Conservation (phyloP, 2,797 vertebrate species). For the Hydrocynus forskahlii region DNA sequence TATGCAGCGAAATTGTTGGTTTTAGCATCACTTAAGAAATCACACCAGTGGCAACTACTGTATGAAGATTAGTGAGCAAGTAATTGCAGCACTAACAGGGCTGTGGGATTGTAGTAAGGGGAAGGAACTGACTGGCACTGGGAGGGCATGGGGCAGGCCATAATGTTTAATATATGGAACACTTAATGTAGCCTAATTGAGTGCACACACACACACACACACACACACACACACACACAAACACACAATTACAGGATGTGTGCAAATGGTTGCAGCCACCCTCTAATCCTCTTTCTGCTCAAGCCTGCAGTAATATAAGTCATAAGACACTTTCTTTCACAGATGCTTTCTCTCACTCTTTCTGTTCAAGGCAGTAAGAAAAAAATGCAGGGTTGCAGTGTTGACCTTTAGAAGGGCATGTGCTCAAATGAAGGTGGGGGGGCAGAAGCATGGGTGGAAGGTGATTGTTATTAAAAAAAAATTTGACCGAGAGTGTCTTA, state of each 20-base stretch:
- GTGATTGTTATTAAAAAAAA: too few relatives aligned
- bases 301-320: neutral
- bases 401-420: too few relatives aligned
- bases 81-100: neutral
- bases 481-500: too few relatives aligned
- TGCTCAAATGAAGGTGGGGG: too few relatives aligned
- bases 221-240: constrained; percentile 21
- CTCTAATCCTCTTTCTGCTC: neutral
- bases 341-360: too few relatives aligned
- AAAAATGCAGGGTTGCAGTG: too few relatives aligned
- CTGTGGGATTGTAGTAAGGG: neutral
- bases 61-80: constrained; percentile 2
- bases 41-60: neutral
- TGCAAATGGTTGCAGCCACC: neutral
- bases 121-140: constrained; percentile 3
- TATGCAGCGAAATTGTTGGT: neutral
- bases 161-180: constrained; percentile 12
- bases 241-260: constrained; percentile 5
- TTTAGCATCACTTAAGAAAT: constrained; percentile 12
- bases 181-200: neutral
- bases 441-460: too few relatives aligned
- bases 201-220: constrained; percentile 24
- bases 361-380: too few relatives aligned
- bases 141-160: neutral
- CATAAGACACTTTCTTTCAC: too few relatives aligned